Base-by-base conservation (phyloP, 1,140 invertebrate genomes). In the Leucophenga varia region DNA sequence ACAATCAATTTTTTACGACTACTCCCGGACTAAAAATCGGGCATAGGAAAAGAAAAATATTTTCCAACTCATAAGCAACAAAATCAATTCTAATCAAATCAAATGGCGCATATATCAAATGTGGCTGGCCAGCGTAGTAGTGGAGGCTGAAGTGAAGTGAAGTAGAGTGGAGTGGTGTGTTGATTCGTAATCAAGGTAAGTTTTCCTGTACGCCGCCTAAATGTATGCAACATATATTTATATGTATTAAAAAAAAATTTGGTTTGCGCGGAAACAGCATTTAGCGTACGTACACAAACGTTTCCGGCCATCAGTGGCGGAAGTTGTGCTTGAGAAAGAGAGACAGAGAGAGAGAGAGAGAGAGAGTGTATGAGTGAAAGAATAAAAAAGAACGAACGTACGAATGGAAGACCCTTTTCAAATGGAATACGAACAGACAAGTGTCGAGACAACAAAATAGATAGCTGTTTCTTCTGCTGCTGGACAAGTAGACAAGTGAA, bases 361-460 rank as follows among this genome's bases (percentile, higher is more conserved):
- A 25, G 22, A 25, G 10, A 10, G 22, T 44, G 56, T 53, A 61
- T n/a, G 55, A 56, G 53, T 49, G 28, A 40, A 43, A 34, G 31
- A n/a, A 6, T 34, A 18, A 10, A 19, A 45, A 41, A 55, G 57
- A 58, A 38, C 56, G 46, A 38, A 37, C 46, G 41, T 21, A 30
- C 6, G 35, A 21, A 31, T 31, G 37, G 36, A 43, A 28, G 42
- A 63, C 60, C 61, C 61, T 54, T 57, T 60, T 63, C 60, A 64
- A 54, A 39, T 54, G 39, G 39, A 59, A 52, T 50, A 49, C 43
- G 21, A 39, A 50, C 43, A 49, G 61, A 63, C 54, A 52, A 54
- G 48, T 57, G 60, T 48, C 59, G 50, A 64, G 60, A 64, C 60
- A 57, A 28, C 44, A n/a, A n/a, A n/a, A n/a, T n/a, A n/a, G n/a